Conservation (phyloP, 1,140 invertebrate species). For the Proales similis region DNA sequence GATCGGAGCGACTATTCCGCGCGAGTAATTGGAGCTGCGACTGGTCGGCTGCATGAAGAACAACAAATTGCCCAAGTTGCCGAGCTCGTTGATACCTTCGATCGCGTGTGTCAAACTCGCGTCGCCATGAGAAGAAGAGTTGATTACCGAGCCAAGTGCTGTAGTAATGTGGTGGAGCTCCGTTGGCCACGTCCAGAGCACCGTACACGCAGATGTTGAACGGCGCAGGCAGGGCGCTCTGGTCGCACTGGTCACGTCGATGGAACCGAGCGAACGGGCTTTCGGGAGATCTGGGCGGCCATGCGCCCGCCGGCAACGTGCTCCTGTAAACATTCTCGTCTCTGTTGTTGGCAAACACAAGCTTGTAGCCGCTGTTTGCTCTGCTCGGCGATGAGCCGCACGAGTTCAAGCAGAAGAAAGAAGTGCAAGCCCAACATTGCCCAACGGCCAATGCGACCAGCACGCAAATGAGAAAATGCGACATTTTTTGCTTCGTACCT, state of each 20-base stretch:
- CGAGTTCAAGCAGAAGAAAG: conserved; percentile 28
- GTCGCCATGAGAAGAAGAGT: background rate
- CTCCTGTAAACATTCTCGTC: conserved; percentile 18
- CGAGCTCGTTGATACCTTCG: conserved; percentile 32
- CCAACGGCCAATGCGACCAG: too few relatives aligned
- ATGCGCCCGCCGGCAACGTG: conserved; percentile 8
- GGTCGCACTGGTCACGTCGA: background rate
- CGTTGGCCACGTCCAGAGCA: conserved; percentile 9
- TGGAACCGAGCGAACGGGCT: background rate
- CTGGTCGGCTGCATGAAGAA: conserved; percentile 27
- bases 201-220: conserved; percentile 15
- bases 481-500: too few relatives aligned
- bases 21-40: background rate
- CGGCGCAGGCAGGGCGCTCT: background rate
- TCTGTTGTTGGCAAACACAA: conserved; percentile 31
- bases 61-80: conserved; percentile 21
- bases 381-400: conserved; percentile 17
- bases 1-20: conserved; percentile 6
- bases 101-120: background rate
- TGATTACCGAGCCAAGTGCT: conserved; percentile 34
- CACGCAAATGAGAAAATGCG: too few relatives aligned
- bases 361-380: conserved; percentile 13
- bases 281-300: background rate
- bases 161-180: conserved; percentile 7
- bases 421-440: conserved; percentile 3